Evolutionary conservation across 2,113 vertebrate genomes (phyloP).

Genomic region (Pseudonaja textilis): DNA sequence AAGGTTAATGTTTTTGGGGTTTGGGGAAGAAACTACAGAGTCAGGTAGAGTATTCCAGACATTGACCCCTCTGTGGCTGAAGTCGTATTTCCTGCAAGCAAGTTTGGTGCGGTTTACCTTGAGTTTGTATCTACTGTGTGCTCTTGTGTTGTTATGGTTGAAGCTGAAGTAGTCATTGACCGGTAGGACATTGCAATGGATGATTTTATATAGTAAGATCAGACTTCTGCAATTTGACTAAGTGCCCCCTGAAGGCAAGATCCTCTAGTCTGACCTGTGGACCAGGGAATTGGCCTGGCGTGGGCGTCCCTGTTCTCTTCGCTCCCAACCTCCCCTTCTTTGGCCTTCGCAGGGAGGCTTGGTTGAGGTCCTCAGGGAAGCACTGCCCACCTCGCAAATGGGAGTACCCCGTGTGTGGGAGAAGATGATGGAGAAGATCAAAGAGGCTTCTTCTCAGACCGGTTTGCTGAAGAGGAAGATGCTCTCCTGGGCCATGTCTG

Average conservation of each 20-base stretch:
- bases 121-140: too few species aligned
- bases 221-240: not conserved
- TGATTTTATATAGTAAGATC: too few species aligned
- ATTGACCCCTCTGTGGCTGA: too few species aligned
- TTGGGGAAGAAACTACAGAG: too few species aligned
- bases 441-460: conserved; percentile 73
- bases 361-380: conserved; percentile 77
- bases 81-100: too few species aligned
- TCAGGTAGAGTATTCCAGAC: too few species aligned
- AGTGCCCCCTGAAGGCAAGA: not conserved
- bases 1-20: too few species aligned
- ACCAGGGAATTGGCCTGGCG: not conserved
- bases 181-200: too few species aligned
- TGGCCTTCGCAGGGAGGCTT: conserved; percentile 76
- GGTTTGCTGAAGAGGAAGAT: conserved; percentile 83
- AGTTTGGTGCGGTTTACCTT: too few species aligned
- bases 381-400: conserved; percentile 82
- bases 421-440: conserved; percentile 90
- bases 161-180: too few species aligned
- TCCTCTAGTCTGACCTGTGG: not conserved
- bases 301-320: not conserved
- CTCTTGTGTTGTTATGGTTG: too few species aligned
- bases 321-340: not conserved
- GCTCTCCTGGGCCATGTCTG: conserved; percentile 84
- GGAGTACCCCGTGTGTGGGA: conserved; percentile 90